Conservation (phyloP, 2,888 invertebrate species). For the Apoda limacodes region DNA sequence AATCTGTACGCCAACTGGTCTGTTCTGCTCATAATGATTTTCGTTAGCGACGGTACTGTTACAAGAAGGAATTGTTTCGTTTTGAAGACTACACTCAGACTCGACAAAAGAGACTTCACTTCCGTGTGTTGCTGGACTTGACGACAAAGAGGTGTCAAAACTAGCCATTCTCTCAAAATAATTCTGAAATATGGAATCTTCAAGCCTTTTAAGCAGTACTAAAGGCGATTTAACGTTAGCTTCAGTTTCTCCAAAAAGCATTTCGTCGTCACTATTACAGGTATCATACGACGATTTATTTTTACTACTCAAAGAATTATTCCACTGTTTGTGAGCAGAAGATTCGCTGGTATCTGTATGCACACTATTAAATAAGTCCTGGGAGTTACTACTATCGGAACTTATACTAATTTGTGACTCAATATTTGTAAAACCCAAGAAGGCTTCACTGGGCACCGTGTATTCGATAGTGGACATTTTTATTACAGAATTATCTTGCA, state of each 20-base stretch:
- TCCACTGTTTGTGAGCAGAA: too few relatives aligned
- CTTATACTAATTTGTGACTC: constrained; percentile 9
- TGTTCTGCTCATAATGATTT: too few relatives aligned
- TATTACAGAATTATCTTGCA: too few relatives aligned
- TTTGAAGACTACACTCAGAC: constrained; percentile 15
- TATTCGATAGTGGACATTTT: too few relatives aligned
- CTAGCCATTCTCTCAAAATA: constrained; percentile 30
- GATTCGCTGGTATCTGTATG: too few relatives aligned
- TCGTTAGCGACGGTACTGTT: too few relatives aligned
- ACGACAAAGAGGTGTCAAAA: too few relatives aligned
- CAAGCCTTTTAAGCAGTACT: constrained; percentile 35
- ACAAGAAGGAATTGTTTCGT: too few relatives aligned
- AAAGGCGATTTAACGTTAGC: constrained; percentile 25
- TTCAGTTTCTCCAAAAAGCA: constrained; percentile 14
- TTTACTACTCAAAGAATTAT: too few relatives aligned
- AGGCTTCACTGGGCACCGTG: constrained; percentile 13
- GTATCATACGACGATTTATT: constrained; percentile 45
- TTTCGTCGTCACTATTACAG: constrained; percentile 36
- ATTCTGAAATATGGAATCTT: constrained; percentile 34
- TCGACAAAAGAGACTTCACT: constrained; percentile 7
- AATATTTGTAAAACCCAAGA: constrained; percentile 13
- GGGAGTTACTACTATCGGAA: constrained; percentile 3
- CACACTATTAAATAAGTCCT: too few relatives aligned
- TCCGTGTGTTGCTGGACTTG: too few relatives aligned
- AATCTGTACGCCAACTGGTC: too few relatives aligned